These are phyloP conservation scores for Ormia ochracea DNA, from an alignment of 2,888 invertebrate genomes.

Conservation along the genomic window DNA sequence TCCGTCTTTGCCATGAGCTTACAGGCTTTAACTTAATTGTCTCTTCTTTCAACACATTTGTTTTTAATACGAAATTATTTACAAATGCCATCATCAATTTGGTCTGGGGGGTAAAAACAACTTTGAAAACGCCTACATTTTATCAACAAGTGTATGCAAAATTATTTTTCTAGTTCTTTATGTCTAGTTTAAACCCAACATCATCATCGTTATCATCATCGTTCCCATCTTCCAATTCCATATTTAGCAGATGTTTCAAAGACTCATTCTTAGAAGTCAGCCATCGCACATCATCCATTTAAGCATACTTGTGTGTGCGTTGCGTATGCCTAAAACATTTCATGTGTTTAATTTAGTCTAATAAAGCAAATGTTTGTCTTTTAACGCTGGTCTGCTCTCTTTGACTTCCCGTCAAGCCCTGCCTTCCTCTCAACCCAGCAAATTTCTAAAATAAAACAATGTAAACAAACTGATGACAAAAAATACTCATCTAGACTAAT, in stretches of 20 bases:
- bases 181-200: slow-evolving; percentile 32
- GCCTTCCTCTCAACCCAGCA: not conserved
- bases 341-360: slow-evolving; percentile 47
- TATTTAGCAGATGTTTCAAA: slow-evolving; percentile 41
- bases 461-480: not conserved
- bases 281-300: not conserved
- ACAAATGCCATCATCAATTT: slow-evolving; percentile 14
- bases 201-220: slow-evolving; percentile 21
- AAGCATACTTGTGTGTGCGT: not conserved
- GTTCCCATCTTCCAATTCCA: not conserved
- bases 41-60: not conserved
- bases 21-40: not conserved
- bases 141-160: slow-evolving; percentile 41
- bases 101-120: not conserved
- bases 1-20: not conserved
- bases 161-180: slow-evolving; percentile 39
- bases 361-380: slow-evolving; percentile 52
- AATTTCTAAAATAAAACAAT: not conserved
- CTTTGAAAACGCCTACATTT: slow-evolving; percentile 42
- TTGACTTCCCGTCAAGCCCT: not conserved
- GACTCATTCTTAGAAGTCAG: slow-evolving; percentile 28
- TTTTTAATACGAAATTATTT: not conserved
- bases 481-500: slow-evolving; percentile 35
- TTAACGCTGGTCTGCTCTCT: slow-evolving; percentile 10
- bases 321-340: slow-evolving; percentile 8